phyloP scores from a whole-genome alignment of 2,888 invertebrate genomes.

The Ormyrus thymus region DNA sequence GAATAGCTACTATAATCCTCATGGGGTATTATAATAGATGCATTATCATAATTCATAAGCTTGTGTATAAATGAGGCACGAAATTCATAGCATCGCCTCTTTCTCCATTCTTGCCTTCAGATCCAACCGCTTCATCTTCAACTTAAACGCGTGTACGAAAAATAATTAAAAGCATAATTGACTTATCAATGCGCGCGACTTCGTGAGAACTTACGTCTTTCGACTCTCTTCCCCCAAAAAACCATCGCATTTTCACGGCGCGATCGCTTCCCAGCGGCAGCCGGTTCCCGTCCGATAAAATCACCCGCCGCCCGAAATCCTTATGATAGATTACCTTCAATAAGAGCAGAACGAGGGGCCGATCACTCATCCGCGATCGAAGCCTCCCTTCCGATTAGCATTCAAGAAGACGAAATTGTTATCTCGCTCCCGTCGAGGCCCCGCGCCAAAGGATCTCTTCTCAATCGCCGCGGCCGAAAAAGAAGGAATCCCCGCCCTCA shows the following conservation, averaged over 20 bases:
- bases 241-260: no score
- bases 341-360: not conserved
- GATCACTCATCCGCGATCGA: not conserved
- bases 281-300: not conserved
- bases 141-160: not conserved
- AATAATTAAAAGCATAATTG: not conserved
- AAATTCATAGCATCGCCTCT: not conserved
- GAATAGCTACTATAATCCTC: not conserved
- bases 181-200: not conserved
- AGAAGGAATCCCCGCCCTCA: no score
- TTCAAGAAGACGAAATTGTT: no score
- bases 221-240: not conserved
- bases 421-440: no score
- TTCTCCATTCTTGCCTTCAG: not conserved
- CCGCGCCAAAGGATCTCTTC: no score
- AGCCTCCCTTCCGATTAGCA: not conserved
- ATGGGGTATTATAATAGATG: not conserved
- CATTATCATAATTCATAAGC: slow-evolving; percentile 25
- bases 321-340: slow-evolving; percentile 4
- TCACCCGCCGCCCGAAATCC: slow-evolving; percentile 4
- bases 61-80: slow-evolving; percentile 19
- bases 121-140: not conserved
- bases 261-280: no score
- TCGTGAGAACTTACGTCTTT: not conserved
- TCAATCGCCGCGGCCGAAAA: no score